These are phyloP conservation scores for Tenthredo amoena DNA, from an alignment of 2,888 invertebrate genomes.

Conservation along the genomic window DNA sequence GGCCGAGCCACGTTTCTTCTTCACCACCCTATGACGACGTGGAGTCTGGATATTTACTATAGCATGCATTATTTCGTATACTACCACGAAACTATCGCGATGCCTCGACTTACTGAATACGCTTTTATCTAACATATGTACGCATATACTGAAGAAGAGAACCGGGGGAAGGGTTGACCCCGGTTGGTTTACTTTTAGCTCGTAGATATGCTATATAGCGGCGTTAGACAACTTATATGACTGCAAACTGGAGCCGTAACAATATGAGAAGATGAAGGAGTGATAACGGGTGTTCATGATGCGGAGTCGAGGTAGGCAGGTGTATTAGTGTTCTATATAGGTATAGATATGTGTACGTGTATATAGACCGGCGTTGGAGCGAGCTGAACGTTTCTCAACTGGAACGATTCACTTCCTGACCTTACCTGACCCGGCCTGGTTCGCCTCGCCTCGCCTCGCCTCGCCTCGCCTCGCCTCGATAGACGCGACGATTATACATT, in stretches of 20 bases:
- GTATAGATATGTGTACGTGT: not conserved
- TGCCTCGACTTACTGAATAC: too few relatives aligned
- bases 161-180: not conserved
- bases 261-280: not conserved
- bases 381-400: conserved; percentile 17
- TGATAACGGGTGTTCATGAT: not conserved
- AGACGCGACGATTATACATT: not conserved
- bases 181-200: not conserved
- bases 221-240: not conserved
- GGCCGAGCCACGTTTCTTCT: not conserved
- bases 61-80: not conserved
- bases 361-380: not conserved
- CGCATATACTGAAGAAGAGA: not conserved
- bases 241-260: not conserved
- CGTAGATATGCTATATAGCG: not conserved
- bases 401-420: conserved; percentile 33
- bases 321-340: not conserved
- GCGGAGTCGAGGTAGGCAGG: not conserved
- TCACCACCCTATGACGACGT: not conserved
- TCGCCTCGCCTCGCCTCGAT: not conserved
- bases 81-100: too few relatives aligned
- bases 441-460: not conserved
- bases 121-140: not conserved
- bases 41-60: not conserved
- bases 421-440: conserved; percentile 28